Evolutionary conservation across 92 coral and sea anemone genomes (phyloP), one percentile per base, ranked within the genome.

Genomic region (Phenganax stokvisi): DNA sequence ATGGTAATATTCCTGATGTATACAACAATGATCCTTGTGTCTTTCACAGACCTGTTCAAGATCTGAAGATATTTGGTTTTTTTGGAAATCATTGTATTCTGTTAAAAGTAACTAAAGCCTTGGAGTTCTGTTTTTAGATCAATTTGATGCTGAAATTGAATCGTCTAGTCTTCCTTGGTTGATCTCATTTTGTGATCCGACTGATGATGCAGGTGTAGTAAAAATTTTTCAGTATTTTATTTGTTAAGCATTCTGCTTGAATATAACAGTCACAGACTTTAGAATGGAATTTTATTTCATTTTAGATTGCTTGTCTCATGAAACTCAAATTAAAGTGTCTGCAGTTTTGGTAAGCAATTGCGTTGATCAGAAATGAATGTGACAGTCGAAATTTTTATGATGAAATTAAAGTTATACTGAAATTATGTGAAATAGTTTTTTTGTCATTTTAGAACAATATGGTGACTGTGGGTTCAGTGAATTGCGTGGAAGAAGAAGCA

Each of bases 121-220:
- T 15, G 6, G 16, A 15, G 53, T 44, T 0, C 1, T 44, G 9
- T 53, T 64, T 51, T 13, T 75, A 89, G 96, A 87, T 66, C 88
- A 91, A 66, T 89, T 89, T 82, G 89, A 87, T 69, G 72, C 86
- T 64, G 90, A 85, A 9, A 84, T 83, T 29, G 80, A 87, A 51
- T 62, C 89, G 10, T 28, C 81, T 54, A 86, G 87, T 11, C 82
- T 83, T 8, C 97, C 90, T 20, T 91, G 97, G 97, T 70, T 91
- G 51, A 91, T 91, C 77, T 90, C 86, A 27, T 91, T 91, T 71
- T 91, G 97, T 91, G 91, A 81, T 55, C 80, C 90, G 12, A 84
- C 80, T 30, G 88, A 84, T 85, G 97, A 92, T 79, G 27, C 54
- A 86, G 70, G 76, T 29, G 15, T 52, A 7, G 58, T 52, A 20